Base-by-base conservation (phyloP, 2,113 vertebrate species). In the Mesitornis unicolor region DNA sequence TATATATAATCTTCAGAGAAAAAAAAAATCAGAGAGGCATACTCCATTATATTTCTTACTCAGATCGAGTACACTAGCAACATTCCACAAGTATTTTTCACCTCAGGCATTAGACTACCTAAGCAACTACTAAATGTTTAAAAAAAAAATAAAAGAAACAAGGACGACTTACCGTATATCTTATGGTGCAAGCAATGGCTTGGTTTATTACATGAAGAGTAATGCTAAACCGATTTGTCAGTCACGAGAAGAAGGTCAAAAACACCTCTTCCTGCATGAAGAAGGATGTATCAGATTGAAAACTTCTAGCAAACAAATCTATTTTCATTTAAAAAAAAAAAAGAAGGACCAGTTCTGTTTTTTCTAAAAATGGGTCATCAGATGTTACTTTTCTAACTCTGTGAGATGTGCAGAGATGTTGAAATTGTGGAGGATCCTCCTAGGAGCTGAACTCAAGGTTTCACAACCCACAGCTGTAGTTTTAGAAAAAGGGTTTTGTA, bases 341-440 rank as follows among this genome's bases (percentile, higher is more conserved):
- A 50, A 25, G 25, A 26, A 51, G 83, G 57, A 90, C 22, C 40
- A 26, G 51, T 92, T 95, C 86, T 96, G 90, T 90, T 96, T 95
- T 97, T 96, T 95, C 94, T 96, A 96, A 90, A 97, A 96, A 97
- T 87, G 56, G 82, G 31, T 75, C n/a, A 42, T 92, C 91, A 95
- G 93, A 93, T 88, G 94, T 90, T 90, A 43, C 51, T 92, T 80
- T 93, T 93, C 80, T 89, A 47, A 69, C 64, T 45, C 80, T 85
- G 47, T 10, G 38, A 95, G 86, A 77, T 8, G 38, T 60, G 73
- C 83, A 78, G 76, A 89, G 78, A 96, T 96, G 95, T 95, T 93
- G 96, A 96, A 97, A 96, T 96, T 84, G 59, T 54, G n/a, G 64
- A 80, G 82, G 92, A 93, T 92, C 93, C 91, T 96, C 93, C 73